These are phyloP conservation scores for Chrysopilus asiliformis DNA, from an alignment of 2,888 invertebrate genomes.

Conservation along the genomic window DNA sequence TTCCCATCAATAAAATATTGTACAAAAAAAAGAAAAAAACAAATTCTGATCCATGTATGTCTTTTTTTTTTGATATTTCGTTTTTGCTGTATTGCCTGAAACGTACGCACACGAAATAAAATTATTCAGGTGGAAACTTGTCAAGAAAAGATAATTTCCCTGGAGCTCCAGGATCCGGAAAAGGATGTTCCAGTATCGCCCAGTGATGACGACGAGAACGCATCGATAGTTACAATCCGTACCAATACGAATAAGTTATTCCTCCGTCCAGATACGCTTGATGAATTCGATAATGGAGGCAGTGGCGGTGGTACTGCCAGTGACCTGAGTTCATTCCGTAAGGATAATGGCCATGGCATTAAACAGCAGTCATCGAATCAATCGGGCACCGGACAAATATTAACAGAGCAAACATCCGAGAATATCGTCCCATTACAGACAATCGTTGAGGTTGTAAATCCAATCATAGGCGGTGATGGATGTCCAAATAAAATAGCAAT, in stretches of 20 bases:
- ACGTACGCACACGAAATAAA: too few species aligned
- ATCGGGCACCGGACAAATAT: too few species aligned
- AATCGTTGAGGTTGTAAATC: conserved; percentile 37
- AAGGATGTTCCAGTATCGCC: conserved; percentile 22
- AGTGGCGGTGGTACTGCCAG: conserved; percentile 9
- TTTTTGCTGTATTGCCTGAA: conserved; percentile 3
- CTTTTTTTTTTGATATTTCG: conserved; percentile 1
- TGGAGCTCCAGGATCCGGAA: conserved; percentile 56
- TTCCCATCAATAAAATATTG: background rate
- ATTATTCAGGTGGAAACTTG: conserved; percentile 65
- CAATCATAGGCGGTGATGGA: conserved; percentile 34
- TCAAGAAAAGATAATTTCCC: conserved; percentile 79
- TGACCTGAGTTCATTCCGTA: conserved; percentile 3
- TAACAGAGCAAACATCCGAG: background rate
- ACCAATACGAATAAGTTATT: conserved; percentile 33
- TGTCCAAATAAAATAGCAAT: conserved; percentile 32
- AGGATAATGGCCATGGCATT: too few species aligned
- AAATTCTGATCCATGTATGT: background rate
- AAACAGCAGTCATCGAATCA: too few species aligned
- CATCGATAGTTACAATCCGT: conserved; percentile 38
- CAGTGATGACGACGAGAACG: conserved; percentile 42
- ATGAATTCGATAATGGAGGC: too few species aligned
- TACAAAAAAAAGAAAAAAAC: conserved; percentile 1
- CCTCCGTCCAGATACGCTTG: conserved; percentile 17
- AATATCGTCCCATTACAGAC: conserved; percentile 20